Percentiles rank a stretch among this genome's conserved stretches.
phyloP scores from a whole-genome alignment of 2,797 vertebrate genomes.

The Lithobates sylvaticus region DNA sequence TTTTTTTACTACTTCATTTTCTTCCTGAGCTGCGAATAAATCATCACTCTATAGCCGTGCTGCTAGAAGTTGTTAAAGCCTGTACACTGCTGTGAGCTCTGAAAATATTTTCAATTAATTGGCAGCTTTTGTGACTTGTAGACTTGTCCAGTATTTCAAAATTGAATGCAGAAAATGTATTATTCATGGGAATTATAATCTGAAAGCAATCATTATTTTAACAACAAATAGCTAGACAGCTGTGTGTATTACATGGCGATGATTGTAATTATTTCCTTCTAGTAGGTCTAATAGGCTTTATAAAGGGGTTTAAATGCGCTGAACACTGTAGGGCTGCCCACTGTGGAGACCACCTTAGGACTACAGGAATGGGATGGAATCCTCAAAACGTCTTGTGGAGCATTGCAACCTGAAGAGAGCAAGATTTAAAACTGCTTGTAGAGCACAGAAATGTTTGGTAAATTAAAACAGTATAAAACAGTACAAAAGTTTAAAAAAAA shows the following conservation, averaged over 20 bases:
- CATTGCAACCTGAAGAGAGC: not conserved
- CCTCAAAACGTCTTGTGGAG: not conserved
- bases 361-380: not conserved
- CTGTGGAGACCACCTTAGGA: not conserved
- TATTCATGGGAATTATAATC: not conserved
- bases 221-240: constrained; percentile 2
- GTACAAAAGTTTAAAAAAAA: no score
- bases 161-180: not conserved
- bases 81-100: not conserved
- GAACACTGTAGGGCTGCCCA: not conserved
- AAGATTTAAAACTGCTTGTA: not conserved
- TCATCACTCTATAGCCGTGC: not conserved
- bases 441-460: not conserved
- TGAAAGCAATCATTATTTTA: not conserved
- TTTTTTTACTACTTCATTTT: not conserved
- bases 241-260: not conserved
- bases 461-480: no score
- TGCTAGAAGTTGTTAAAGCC: not conserved
- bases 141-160: not conserved
- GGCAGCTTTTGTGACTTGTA: constrained; percentile 23
- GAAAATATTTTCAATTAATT: not conserved
- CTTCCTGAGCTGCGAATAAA: constrained; percentile 4
- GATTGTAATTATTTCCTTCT: constrained; percentile 15
- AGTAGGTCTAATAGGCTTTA: not conserved
- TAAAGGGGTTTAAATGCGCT: not conserved